Percentiles rank a stretch among this genome's conserved stretches.
These are phyloP conservation scores for Ataeniobius toweri DNA, from an alignment of 2,797 vertebrate genomes.

Conservation along the genomic window DNA sequence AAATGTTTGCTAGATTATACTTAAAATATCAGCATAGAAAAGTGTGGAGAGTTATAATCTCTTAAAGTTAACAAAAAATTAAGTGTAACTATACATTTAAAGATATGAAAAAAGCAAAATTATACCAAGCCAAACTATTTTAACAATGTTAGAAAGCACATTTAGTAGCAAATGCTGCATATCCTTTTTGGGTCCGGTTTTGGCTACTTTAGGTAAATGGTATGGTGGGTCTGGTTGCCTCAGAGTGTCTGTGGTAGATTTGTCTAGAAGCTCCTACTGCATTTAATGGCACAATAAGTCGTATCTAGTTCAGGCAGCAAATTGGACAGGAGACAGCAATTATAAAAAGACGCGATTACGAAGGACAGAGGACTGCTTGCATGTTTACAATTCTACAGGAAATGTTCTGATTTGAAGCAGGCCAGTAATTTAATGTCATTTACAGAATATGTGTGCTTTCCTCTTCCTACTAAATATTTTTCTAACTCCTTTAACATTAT, in stretches of 20 bases:
- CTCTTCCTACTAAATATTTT: neutral
- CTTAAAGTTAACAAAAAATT: neutral
- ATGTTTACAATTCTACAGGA: neutral
- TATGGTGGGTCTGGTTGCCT: neutral
- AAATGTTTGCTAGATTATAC: neutral
- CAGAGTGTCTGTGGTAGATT: neutral
- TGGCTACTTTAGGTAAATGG: neutral
- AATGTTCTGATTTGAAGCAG: neutral
- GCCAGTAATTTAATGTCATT: neutral
- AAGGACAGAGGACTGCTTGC: neutral
- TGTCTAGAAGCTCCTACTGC: neutral
- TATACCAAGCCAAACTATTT: neutral
- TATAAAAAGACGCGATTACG: neutral
- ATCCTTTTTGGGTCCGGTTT: neutral
- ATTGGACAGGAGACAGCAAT: neutral
- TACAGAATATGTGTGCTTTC: neutral
- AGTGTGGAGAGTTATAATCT: neutral
- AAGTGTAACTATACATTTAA: neutral
- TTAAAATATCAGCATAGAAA: neutral
- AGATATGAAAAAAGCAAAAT: neutral
- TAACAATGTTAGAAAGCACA: neutral
- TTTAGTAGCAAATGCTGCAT: neutral
- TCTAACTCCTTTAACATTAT: neutral
- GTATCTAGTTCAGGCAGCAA: neutral
- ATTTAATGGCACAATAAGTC: neutral